Base-by-base conservation (phyloP, 2,797 vertebrate genomes). In the Pteropus rufus region DNA sequence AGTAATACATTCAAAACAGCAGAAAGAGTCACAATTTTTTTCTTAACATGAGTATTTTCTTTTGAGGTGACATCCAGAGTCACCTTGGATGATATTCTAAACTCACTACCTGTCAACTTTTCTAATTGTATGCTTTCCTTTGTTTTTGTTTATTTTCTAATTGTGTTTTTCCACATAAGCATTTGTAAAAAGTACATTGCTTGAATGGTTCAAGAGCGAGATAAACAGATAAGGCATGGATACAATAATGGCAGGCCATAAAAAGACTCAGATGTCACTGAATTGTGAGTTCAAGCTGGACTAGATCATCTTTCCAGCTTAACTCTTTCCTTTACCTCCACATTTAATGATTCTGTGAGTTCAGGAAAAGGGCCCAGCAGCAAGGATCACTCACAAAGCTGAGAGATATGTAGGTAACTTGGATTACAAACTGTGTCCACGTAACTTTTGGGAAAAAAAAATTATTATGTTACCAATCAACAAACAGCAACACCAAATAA, bases 381-480 rank as follows among this genome's bases (percentile, higher is more conserved):
- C 93, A 72, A 89, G 89, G 86, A 90, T 97, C 95, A 97, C 93
- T 97, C 89, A 95, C 52, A 39, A 96, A 96, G 96, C 96, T 97
- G 72, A 96, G 56, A 96, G 83, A 87, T 0, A 15, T 16, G 1
- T 70, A 73, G 97, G 69, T 92, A 83, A 96, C 97, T 97, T 96
- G 3, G 94, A 97, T 96, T 97, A 97, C 88, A 15, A 88, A 98
- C 94, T 62, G 94, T 46, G 62, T 12, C 87, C 96, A 49, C 87
- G 88, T 81, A 81, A 80, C 41, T 52, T 44, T 11, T 7, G 67
- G 44, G 65, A 26, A 0, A 5, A 58, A 26, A 31, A 72, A 54
- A 9, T 18, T 62, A 90, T 73, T 70, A 65, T 19, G 29, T 89
- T 89, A 86, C 60, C 8, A 1, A 79, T n/a, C 29, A 56, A 79